Conservation (phyloP, 1,140 invertebrate species). For the Trialeurodes vaporariorum region DNA sequence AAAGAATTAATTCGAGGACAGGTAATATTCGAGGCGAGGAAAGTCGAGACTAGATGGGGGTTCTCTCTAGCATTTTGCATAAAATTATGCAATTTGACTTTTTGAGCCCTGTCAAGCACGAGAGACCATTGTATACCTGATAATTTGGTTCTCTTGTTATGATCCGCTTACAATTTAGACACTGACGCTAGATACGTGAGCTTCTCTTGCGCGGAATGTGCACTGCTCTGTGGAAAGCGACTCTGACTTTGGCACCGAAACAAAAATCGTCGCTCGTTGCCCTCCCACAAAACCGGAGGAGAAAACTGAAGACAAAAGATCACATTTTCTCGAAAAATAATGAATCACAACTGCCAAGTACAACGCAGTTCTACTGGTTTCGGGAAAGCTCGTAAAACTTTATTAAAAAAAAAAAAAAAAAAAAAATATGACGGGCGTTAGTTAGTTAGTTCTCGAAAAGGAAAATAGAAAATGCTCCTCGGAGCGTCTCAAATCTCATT, state of each 20-base stretch:
- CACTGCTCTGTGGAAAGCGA: background rate
- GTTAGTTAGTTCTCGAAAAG: background rate
- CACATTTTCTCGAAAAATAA: background rate
- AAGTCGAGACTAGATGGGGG: too few species aligned
- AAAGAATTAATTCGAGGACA: too few species aligned
- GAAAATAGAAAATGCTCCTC: background rate
- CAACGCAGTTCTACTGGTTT: background rate
- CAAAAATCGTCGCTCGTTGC: background rate
- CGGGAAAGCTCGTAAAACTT: background rate
- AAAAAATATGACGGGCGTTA: background rate
- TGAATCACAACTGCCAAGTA: background rate
- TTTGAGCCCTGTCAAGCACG: too few species aligned
- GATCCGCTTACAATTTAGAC: background rate
- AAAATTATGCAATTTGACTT: too few species aligned
- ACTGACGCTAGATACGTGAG: too few species aligned
- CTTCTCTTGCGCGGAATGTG: too few species aligned
- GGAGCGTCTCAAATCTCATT: background rate
- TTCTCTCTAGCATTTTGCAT: too few species aligned
- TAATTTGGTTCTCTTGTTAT: background rate
- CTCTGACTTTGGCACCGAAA: background rate
- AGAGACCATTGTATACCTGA: too few species aligned
- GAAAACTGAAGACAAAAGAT: background rate
- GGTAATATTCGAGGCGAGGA: too few species aligned
- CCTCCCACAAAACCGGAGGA: background rate
- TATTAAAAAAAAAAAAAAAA: slow-evolving; percentile 1